Evolutionary conservation across 2,113 vertebrate species (phyloP), one percentile per base, ranked within the genome.

Genomic region (Apaloderma vittatum): DNA sequence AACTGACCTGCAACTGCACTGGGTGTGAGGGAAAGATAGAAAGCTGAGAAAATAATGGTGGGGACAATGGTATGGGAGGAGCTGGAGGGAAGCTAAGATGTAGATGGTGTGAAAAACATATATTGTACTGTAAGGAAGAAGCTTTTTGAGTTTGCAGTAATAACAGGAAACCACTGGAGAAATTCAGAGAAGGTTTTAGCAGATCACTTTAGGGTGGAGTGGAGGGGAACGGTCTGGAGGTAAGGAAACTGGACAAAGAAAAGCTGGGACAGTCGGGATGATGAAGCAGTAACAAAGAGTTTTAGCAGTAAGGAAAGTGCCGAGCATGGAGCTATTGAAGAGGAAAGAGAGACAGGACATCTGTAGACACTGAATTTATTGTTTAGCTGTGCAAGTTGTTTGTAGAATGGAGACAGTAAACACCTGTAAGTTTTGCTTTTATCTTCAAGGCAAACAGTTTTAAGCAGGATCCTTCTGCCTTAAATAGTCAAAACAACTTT

Each of bases 121-220:
- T 3, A 17, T 22, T 51, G 46, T 19, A 14, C 40, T 88, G 13
- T 34, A 70, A 70, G 71, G 55, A 88, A 86, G 18, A 70, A 65
- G 24, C 45, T 83, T 62, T 66, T 86, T 71, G 34, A 88, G 59
- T 90, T 88, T 63, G 55, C 55, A 86, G 32, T 48, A 83, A 37
- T 22, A 82, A 74, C 43, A 90, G 88, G 79, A 96, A 93, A 62
- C 36, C 67, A 34, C 49, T 51, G 71, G 78, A 91, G 87, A 94
- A 93, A 80, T 67, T 55, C 59, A 71, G 67, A 68, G 66, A 22
- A 59, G 84, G 86, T 92, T 83, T 77, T 73, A 86, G 72, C 49
- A 45, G 67, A 58, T 87, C 22, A 4, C 0, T 81, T 78, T 26
- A 58, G 51, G 80, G 55, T 0, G 0, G 70, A 81, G 51, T 67